Base-by-base conservation (phyloP, 2,888 invertebrate species). In the Caenorhabditis sulstoni region DNA sequence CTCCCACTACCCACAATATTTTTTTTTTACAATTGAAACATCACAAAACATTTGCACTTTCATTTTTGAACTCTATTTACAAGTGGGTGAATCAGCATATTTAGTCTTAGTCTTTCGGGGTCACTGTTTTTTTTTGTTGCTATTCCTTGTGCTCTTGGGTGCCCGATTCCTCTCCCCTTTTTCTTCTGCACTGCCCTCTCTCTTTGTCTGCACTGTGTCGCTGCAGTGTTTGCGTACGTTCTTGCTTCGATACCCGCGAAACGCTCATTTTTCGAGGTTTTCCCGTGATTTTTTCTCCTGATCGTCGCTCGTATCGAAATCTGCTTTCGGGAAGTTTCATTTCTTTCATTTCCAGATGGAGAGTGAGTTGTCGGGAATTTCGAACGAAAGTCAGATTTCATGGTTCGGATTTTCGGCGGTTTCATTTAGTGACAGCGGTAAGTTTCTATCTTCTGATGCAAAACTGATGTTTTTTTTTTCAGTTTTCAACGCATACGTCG, bases 401-500 rank as follows among this genome's bases (percentile, higher is more conserved):
- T 58, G 44, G 44, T 75, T 67, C n/a, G 66, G 66, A 45, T 75
- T 75, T 20, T 75, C 75, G 3, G 75, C 59, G 3, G 20, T 22
- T 8, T 65, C 75, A 12, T 67, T 75, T 61, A 61, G 61, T 39
- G 75, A 75, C 44, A 39, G 23, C 37, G 55, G 75, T 75, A 20
- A 41, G 50, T 52, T 49, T 62, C 18, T 12, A 14, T 44, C 16
- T 22, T 44, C 8, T 29, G 7, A 50, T n/a, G n/a, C n/a, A n/a
- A n/a, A n/a, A n/a, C n/a, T n/a, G n/a, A 37, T 39, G 16, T n/a
- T 39, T 2, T 49, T 59, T 14, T 14, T 41, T 53, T 64, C 52
- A 75, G 75, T 75, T 0, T 75, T 61, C 75, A 75, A 75, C 22
- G 41, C 23, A 3, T 65, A 44, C 44, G 75, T 67, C 11, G 53